Base-by-base conservation (phyloP, 2,888 invertebrate genomes). In the Lycia hirtaria region DNA sequence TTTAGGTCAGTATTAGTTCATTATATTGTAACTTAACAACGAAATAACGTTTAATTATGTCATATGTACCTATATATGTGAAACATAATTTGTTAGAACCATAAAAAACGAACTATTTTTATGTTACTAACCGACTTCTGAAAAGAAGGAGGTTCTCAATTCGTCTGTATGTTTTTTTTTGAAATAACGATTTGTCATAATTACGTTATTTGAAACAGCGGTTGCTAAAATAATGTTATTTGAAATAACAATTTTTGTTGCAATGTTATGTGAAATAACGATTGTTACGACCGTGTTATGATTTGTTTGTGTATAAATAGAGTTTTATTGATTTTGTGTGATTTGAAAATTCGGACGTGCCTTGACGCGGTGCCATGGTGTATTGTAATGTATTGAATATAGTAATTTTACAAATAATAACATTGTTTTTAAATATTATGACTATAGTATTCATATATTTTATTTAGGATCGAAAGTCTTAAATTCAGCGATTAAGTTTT, bases 351-450 rank as follows among this genome's bases (percentile, higher is more conserved):
- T 71, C 72, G 74, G 69, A 76, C 72, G 89, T 88, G 88, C 88
- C 88, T 88, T 88, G 70, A 61, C 62, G 72, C 75, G 88, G 88
- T 90, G 89, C 89, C 89, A 90, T 89, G 82, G 76, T 60, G 76
- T 79, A 81, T 83, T 83, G 76, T 76, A 83, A 83, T 85, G 67
- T 83, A 83, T 78, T 78, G 73, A 83, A 74, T 81, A 80, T 44
- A 43, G 37, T 38, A 43, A 75, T 71, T 74, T 71, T 75, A 69
- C 40, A 51, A 56, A 33, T 64, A 65, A 35, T 10, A 6, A 4
- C 17, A 1, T 33, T 15, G n/a, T n/a, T n/a, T n/a, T n/a, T n/a
- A n/a, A n/a, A n/a, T n/a, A n/a, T n/a, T n/a, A n/a, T n/a, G n/a
- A n/a, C n/a, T n/a, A n/a, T n/a, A n/a, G n/a, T n/a, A n/a, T n/a